phyloP scores from a whole-genome alignment of 2,888 invertebrate species.

The Volucella zonaria region DNA sequence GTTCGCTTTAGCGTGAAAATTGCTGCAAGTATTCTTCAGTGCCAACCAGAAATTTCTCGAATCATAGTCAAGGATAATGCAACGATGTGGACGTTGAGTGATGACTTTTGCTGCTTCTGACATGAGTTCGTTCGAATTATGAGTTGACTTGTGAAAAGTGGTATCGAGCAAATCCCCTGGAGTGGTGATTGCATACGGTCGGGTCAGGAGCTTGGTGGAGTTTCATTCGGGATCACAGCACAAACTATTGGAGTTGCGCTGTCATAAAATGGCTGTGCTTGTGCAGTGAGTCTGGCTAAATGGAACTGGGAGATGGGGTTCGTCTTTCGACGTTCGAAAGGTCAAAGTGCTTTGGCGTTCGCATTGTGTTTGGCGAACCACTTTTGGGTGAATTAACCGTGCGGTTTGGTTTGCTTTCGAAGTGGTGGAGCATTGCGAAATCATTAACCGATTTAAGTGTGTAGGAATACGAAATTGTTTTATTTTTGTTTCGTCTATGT shows the following conservation, averaged over 20 bases:
- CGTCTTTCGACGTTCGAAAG: constrained; percentile 58
- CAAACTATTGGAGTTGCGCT: constrained; percentile 36
- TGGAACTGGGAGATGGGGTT: constrained; percentile 36
- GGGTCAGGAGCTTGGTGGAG: too few relatives aligned
- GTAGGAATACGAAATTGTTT: too few relatives aligned
- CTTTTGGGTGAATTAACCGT: constrained; percentile 28
- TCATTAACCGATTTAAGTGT: constrained; percentile 48
- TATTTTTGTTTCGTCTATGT: not conserved
- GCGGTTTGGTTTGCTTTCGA: not conserved
- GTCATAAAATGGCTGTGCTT: constrained; percentile 37
- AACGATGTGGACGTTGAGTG: not conserved
- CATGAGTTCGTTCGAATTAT: not conserved
- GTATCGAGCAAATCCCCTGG: constrained; percentile 43
- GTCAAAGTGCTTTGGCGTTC: constrained; percentile 53
- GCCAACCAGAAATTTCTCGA: constrained; percentile 4
- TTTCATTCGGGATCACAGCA: constrained; percentile 38
- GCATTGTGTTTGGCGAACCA: constrained; percentile 35
- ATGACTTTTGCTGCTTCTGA: constrained; percentile 28
- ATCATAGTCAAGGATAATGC: constrained; percentile 7
- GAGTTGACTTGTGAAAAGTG: constrained; percentile 27
- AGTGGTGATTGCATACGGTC: constrained; percentile 11
- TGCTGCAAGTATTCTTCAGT: not conserved
- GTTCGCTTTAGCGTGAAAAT: not conserved
- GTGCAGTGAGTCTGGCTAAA: constrained; percentile 37
- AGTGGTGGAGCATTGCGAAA: constrained; percentile 39